Evolutionary conservation across 2,797 vertebrate genomes (phyloP).

Genomic region (Pangasius larnaudii): DNA sequence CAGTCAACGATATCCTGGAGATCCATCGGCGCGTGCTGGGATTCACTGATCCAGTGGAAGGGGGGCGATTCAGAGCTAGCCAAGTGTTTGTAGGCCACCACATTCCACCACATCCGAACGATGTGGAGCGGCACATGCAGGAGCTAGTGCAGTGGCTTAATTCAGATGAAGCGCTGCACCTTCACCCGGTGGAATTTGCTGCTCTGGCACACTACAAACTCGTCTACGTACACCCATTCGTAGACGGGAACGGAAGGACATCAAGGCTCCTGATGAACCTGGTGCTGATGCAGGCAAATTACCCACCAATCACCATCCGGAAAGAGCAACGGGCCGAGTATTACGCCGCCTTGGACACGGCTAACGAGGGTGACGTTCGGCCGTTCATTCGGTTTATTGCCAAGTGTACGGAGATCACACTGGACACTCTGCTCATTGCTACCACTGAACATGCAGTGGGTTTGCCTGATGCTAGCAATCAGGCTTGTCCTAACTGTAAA

Average conservation of each 20-base stretch:
- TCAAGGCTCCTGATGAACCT: constrained; percentile 96
- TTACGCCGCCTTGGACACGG: constrained; percentile 86
- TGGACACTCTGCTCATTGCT: constrained; percentile 93
- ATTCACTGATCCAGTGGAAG: constrained; percentile 91
- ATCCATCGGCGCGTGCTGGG: constrained; percentile 93
- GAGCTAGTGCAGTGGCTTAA: constrained; percentile 96
- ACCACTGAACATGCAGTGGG: constrained; percentile 90
- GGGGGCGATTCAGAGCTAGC: constrained; percentile 83
- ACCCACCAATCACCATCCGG: constrained; percentile 92
- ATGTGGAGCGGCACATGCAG: constrained; percentile 89
- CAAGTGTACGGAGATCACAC: constrained; percentile 91
- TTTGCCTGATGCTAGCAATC: constrained; percentile 81
- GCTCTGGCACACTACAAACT: constrained; percentile 96
- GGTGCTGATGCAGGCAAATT: constrained; percentile 93
- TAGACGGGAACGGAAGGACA: constrained; percentile 93
- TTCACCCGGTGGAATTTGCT: constrained; percentile 94
- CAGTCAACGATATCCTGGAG: constrained; percentile 83
- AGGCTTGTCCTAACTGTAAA: constrained; percentile 75
- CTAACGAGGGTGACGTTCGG: constrained; percentile 93
- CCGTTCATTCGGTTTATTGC: constrained; percentile 98
- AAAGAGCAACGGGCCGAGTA: constrained; percentile 95
- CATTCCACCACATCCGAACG: constrained; percentile 89
- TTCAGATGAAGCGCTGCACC: constrained; percentile 87
- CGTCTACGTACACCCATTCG: constrained; percentile 94
- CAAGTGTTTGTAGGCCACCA: constrained; percentile 98